phyloP scores from a whole-genome alignment of 2,888 invertebrate species.

The Perizoma affinitatum region DNA sequence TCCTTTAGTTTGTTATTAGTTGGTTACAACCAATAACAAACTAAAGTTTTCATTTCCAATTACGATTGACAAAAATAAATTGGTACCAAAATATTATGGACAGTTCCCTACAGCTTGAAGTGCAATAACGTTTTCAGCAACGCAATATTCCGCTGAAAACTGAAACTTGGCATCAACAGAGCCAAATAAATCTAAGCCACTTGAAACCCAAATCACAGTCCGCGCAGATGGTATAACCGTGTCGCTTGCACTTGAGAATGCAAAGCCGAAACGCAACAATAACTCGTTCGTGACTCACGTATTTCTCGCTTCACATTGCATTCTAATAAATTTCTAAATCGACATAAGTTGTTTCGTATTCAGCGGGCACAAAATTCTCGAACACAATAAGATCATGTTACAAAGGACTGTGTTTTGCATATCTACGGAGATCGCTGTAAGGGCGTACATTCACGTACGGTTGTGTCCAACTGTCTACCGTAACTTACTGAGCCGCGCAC shows the following conservation, averaged over 20 bases:
- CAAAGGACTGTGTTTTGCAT: conserved; percentile 78
- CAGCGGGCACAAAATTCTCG: conserved; percentile 47
- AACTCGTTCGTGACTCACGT: conserved; percentile 45
- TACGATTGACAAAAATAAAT: not conserved
- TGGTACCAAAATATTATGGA: conserved; percentile 1
- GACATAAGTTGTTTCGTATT: conserved; percentile 78
- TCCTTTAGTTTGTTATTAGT: no score
- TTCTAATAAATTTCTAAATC: conserved; percentile 82
- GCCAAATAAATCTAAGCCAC: conserved; percentile 26
- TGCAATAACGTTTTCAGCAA: conserved; percentile 27
- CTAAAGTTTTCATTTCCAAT: conserved; percentile 10
- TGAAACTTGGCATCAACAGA: conserved; percentile 29
- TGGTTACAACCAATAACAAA: not conserved
- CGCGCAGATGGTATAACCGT: conserved; percentile 39
- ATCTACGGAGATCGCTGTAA: conserved; percentile 59
- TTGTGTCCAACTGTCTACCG: not conserved
- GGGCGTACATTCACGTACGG: conserved; percentile 43
- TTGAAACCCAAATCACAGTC: conserved; percentile 31
- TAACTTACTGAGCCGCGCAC: no score
- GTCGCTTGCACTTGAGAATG: conserved; percentile 41
- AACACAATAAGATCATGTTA: conserved; percentile 82
- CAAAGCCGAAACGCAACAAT: conserved; percentile 55
- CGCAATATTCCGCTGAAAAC: conserved; percentile 19
- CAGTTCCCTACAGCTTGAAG: conserved; percentile 5
- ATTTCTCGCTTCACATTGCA: conserved; percentile 70